Evolutionary conservation across 1,140 invertebrate genomes (phyloP), one percentile per base, ranked within the genome.

Genomic region (Drosophila insularis): DNA sequence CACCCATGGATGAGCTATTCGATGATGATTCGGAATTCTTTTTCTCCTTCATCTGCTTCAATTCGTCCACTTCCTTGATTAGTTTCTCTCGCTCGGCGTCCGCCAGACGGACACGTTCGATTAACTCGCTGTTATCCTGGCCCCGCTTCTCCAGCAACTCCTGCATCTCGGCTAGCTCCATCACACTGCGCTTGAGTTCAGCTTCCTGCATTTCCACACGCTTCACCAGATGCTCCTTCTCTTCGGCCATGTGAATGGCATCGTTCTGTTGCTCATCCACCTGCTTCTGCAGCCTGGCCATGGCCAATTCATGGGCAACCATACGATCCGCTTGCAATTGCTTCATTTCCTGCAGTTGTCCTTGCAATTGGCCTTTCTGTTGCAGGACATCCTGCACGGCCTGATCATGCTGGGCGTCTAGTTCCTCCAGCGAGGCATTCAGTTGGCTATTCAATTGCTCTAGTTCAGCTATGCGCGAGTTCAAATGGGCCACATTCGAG

Each of bases 381-480:
- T 92, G 82, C 14, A 95, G 80, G 13, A 95, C 76, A 81, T 94
- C 93, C 59, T 95, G 94, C 91, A 96, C 94, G 0, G 95, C 95
- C 71, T 93, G 90, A 71, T 95, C 93, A 82, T 97, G 95, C 87
- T 96, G 95, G 46, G 87, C 92, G 82, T 97, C 96, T 72, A 97
- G 91, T 85, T 96, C 95, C 68, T 96, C 95, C 31, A 96, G 92
- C 69, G 93, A 95, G 5, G 71, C 78, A 4, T 93, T 92, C 32
- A 96, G 87, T 59, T 89, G 71, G 0, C 72, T 92, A 78, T 80
- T 93, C 60, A 89, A 89, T 73, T 91, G 89, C 78, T 71, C 92
- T 78, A 78, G 85, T 81, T 84, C 91, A 17, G 74, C 74, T 74
- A 92, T 78, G 5, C 85, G 91, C 54, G 76, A 90, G 77, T 89